Evolutionary conservation across 2,797 vertebrate genomes (phyloP), one percentile per base, ranked within the genome.

Genomic region (Poecilia wingei): DNA sequence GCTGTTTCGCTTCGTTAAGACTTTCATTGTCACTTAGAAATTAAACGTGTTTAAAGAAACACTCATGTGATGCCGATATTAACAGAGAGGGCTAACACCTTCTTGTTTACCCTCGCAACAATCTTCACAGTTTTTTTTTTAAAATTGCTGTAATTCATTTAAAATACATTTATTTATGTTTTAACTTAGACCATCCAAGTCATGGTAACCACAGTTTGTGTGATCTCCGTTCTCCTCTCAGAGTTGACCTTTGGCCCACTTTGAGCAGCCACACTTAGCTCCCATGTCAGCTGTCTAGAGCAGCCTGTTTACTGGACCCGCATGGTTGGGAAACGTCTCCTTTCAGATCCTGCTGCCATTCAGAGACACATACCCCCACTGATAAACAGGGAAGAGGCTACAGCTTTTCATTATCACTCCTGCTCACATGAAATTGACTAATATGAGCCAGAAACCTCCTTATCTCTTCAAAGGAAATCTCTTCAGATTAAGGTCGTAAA

Each of bases 201-300:
- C 55, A 20, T 74, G 3, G 20, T 72, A 12, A 31, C 55, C 33
- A 43, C 57, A 82, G 75, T 81, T 75, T 78, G 31, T 76, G 25
- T 75, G 76, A 47, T 68, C n/a, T 66, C 49, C 66, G n/a, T 77
- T 75, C 72, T 79, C 47, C 83, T 84, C 79, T 77, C 84, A 53
- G 82, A 51, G 83, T 46, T 91, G 95, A 96, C 95, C 95, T 96
- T 96, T 96, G 90, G 85, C 89, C 95, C 72, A 95, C 33, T 89
- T 91, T 83, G 84, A 83, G 87, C 72, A 39, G 79, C 82, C 81
- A 71, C 77, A 22, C 89, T 87, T 74, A 36, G 81, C 74, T 85
- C 84, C 82, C 77, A 59, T 77, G 84, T 85, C 95, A 94, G 93
- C 93, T 94, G 94, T 87, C 84, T 57, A 73, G 78, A 45, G 46